Evolutionary conservation across 2,888 invertebrate genomes (phyloP), one percentile per base, ranked within the genome.

Genomic region (Patella caerulea): DNA sequence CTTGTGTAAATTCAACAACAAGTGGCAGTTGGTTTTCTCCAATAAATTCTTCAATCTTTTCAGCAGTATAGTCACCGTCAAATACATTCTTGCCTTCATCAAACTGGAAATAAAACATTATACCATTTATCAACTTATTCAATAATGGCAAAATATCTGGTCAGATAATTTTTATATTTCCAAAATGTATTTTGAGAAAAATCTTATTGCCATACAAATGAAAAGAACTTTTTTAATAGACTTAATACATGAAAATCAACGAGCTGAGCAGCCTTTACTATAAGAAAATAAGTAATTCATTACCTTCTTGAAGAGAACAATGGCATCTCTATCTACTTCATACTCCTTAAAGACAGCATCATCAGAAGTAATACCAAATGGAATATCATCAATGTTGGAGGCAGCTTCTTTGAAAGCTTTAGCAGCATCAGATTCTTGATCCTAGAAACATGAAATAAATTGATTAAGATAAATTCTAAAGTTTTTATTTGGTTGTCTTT

Each of bases 1-100:
- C 97, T 88, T 98, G 98, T 86, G 97, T 98, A 93, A 99, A 99
- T 92, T 99, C 98, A 77, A 98, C 96, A 84, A 98, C 95, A 83
- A 96, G 93, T 29, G 98, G 98, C 91, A 99, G 94, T 76, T 96
- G 95, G 91, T 98, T 95, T 70, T 95, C 93, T 82, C 94, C 93
- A 85, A 98, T 94, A 94, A 98, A 98, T 87, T 95, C 95, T 92
- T 95, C 95, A 86, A 99, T 92, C 76, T 93, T 93, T 45, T 95
- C 95, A 81, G 94, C 86, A 24, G 83, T 88, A 9, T 90, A 71
- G 17, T 88, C 96, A 11, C 94, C 96, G 0, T 87, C 88, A 79
- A 88, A 86, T 75, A 88, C 86, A 79, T 88, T 89, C 76, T 90
- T 86, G 34, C 91, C 90, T 82, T 92, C 92, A 85, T 92, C 92